Conservation (phyloP, 2,797 vertebrate genomes). For the Acanthurus lineatus region DNA sequence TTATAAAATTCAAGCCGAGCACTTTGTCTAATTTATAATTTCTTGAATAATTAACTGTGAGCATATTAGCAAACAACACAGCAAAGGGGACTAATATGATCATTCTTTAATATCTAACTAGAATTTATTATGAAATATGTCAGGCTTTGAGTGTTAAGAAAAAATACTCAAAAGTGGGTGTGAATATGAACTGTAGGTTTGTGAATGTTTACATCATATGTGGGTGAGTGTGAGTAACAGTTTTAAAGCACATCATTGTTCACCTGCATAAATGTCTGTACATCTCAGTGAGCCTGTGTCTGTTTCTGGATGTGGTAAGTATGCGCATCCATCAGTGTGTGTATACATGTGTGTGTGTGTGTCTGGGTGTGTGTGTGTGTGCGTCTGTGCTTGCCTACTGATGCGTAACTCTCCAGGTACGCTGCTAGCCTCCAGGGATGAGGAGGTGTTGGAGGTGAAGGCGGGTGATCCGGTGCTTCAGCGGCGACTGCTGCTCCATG, state of each 20-base stretch:
- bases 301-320: constrained; percentile 47
- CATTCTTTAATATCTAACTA: no score
- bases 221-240: constrained; percentile 11
- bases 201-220: constrained; percentile 6
- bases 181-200: constrained; percentile 1
- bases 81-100: background rate
- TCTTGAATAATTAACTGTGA: background rate
- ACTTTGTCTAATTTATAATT: background rate
- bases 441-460: constrained; percentile 83
- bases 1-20: background rate
- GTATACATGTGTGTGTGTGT: constrained; percentile 30
- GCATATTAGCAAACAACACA: background rate
- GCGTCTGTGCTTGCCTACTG: constrained; percentile 63
- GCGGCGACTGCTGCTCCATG: constrained; percentile 76
- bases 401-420: constrained; percentile 82
- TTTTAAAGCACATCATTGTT: constrained; percentile 6
- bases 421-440: constrained; percentile 76
- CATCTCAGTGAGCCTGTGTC: constrained; percentile 25
- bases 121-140: background rate
- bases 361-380: constrained; percentile 34
- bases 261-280: constrained; percentile 34
- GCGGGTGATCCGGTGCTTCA: constrained; percentile 80
- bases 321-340: constrained; percentile 58
- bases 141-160: background rate
- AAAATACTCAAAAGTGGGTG: background rate